phyloP scores from a whole-genome alignment of 2,888 invertebrate genomes.

The Agrochola litura region DNA sequence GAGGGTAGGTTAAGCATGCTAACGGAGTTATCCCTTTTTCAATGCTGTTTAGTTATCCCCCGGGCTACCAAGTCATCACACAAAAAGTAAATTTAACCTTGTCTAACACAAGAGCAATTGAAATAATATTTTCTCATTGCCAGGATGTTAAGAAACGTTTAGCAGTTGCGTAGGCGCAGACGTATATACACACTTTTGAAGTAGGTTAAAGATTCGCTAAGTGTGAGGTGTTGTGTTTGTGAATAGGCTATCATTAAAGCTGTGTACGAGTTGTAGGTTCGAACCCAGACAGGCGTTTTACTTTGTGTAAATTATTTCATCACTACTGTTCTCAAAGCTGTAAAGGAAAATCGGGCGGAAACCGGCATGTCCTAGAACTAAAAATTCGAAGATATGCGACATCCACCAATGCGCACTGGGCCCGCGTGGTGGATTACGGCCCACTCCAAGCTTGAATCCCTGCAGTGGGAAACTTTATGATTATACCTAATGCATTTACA shows the following conservation, averaged over 20 bases:
- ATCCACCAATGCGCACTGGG: neutral
- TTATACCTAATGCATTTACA: neutral
- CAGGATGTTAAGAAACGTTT: constrained; percentile 27
- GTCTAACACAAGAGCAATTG: neutral
- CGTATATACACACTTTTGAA: neutral
- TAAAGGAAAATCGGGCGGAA: neutral
- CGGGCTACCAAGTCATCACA: neutral
- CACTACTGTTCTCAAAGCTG: too few relatives aligned
- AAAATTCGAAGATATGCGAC: neutral
- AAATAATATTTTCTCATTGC: constrained; percentile 5
- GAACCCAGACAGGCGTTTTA: too few relatives aligned
- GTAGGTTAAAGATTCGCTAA: constrained; percentile 15
- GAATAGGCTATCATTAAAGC: neutral
- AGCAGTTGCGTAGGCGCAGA: neutral
- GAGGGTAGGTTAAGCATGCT: too few relatives aligned
- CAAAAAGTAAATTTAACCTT: neutral
- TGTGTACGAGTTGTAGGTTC: too few relatives aligned
- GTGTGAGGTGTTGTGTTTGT: constrained; percentile 1
- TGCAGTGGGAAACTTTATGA: neutral
- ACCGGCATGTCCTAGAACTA: neutral
- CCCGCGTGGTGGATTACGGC: neutral
- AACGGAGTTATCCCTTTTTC: too few relatives aligned
- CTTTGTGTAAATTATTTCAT: too few relatives aligned
- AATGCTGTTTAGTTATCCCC: too few relatives aligned
- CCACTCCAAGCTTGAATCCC: neutral